phyloP scores from a whole-genome alignment of 2,888 invertebrate genomes.

The Acanthosepion esculentum region DNA sequence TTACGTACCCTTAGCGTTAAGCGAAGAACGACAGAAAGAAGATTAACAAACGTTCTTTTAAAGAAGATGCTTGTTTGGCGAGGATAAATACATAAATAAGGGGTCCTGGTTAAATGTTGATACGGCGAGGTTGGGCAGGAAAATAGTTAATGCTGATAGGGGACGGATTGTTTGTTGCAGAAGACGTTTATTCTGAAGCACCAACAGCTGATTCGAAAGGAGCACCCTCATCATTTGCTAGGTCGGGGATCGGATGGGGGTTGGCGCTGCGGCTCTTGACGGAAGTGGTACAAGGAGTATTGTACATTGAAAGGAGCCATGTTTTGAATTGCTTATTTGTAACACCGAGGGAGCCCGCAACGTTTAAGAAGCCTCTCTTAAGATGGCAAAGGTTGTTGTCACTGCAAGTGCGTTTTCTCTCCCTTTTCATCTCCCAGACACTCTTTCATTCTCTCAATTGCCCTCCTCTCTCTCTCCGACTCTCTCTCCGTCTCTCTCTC shows the following conservation, averaged over 20 bases:
- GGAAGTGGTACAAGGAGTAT: slow-evolving; percentile 24
- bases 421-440: not conserved
- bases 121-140: not conserved
- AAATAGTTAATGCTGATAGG: not conserved
- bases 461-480: too few species aligned
- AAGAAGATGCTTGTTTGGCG: not conserved
- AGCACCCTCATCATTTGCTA: not conserved
- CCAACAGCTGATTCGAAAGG: not conserved
- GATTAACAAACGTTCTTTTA: not conserved
- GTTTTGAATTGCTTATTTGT: not conserved
- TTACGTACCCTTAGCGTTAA: not conserved
- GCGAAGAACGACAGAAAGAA: not conserved
- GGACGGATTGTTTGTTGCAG: not conserved
- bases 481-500: too few species aligned
- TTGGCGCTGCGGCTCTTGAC: not conserved
- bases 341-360: slow-evolving; percentile 2
- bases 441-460: too few species aligned
- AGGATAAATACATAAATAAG: not conserved
- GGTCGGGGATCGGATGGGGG: not conserved
- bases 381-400: not conserved
- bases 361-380: not conserved
- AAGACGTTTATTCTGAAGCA: not conserved
- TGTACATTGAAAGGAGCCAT: not conserved
- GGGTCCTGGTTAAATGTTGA: not conserved
- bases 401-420: not conserved